Base-by-base conservation (phyloP, 2,113 vertebrate genomes). In the Dipodomys stephensi region DNA sequence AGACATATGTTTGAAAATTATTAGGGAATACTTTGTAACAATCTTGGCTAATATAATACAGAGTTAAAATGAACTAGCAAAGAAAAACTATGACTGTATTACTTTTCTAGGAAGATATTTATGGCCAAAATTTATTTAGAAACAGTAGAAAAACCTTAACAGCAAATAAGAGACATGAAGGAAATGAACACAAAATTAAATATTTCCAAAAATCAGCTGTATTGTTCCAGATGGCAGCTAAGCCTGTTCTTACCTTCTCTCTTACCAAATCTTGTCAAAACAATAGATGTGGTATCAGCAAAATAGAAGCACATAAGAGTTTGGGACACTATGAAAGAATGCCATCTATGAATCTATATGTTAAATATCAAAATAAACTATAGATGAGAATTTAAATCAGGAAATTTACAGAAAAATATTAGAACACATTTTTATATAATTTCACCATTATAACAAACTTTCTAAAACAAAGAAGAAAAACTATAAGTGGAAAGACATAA, bases 361-460 rank as follows among this genome's bases (percentile, higher is more conserved):
- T 73, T 72, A 93, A 83, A 90, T 82, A 71, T 4, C 23, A 78
- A 87, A 83, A 93, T 93, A 68, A 83, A 78, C 60, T 87, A 10
- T 67, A 73, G 25, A 87, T 62, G 6, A 65, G 83, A 78, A 68
- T 72, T 65, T 2, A 87, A 78, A 91, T 78, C 9, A 95, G 77
- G 78, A 78, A 46, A 39, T 39, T 53, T 81, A 22, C 86, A 76
- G 60, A 81, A 74, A 88, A 80, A 65, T 64, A 67, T 67, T 78
- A 87, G 8, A 25, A 27, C 44, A 90, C 87, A 68, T 93, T 60
- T 73, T 83, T 87, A 35, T 46, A 60, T 79, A 67, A 73, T 15
- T 1, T 72, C 65, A 12, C 2, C 7, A 60, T 78, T 22, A 28
- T 64, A 25, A 76, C 32, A 20, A 9, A 25, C 15, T 79, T 93